Evolutionary conservation across 2,113 vertebrate species (phyloP).

Genomic region (Dasyornis broadbenti): DNA sequence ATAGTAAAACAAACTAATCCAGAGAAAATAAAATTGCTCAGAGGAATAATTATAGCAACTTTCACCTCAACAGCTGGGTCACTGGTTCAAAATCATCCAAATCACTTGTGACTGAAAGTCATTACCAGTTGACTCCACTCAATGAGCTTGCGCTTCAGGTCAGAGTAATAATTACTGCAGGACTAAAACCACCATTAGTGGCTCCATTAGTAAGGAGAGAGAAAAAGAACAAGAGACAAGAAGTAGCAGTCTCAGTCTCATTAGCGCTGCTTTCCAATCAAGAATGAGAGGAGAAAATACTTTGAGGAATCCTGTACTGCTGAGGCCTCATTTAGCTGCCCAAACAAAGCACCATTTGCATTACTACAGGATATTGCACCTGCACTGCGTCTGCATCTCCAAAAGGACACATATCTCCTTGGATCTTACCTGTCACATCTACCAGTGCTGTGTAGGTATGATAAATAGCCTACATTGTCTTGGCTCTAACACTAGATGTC

Average conservation of each 20-base stretch:
- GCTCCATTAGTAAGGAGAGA: not conserved
- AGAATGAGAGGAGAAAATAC: not conserved
- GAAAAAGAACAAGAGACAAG: not conserved
- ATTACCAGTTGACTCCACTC: conserved; percentile 55
- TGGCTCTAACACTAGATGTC: not conserved
- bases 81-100: conserved; percentile 43
- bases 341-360: not conserved
- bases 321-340: not conserved
- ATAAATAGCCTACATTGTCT: rapidly evolving
- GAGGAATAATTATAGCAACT: conserved; percentile 37
- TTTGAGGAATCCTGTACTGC: not conserved
- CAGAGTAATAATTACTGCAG: conserved; percentile 50
- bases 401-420: not conserved
- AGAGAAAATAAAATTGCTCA: conserved; percentile 25
- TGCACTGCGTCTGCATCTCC: not conserved
- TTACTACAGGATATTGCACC: not conserved
- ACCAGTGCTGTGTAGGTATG: not conserved
- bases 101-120: conserved; percentile 60
- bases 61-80: conserved; percentile 32
- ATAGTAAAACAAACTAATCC: conserved; percentile 13
- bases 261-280: not conserved
- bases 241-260: not conserved
- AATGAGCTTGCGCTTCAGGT: conserved; percentile 44
- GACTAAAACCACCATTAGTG: conserved; percentile 5
- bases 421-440: not conserved